These are phyloP conservation scores for Diplolepis rosae DNA, from an alignment of 2,888 invertebrate species.

Conservation along the genomic window DNA sequence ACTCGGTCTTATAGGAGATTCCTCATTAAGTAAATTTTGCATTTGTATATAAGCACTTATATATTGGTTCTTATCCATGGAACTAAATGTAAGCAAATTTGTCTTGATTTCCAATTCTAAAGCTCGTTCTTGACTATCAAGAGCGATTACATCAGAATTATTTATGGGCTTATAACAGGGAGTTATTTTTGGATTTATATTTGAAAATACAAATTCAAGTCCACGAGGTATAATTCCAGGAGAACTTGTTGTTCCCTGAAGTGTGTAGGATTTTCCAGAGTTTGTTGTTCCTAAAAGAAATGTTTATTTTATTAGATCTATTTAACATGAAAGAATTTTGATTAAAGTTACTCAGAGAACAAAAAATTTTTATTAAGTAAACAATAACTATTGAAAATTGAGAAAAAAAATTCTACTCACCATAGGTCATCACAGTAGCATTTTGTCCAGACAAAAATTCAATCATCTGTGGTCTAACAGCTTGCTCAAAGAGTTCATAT, in stretches of 20 bases:
- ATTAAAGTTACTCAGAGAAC: too few species aligned
- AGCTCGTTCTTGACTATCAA: conserved; percentile 55
- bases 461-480: conserved; percentile 63
- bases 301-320: background rate
- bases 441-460: conserved; percentile 77
- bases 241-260: conserved; percentile 81
- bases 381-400: too few species aligned
- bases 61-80: conserved; percentile 62
- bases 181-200: conserved; percentile 55
- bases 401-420: conserved; percentile 48
- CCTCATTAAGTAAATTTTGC: conserved; percentile 65
- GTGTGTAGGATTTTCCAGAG: conserved; percentile 91
- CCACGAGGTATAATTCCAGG: conserved; percentile 83
- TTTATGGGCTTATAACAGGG: conserved; percentile 65
- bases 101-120: conserved; percentile 63
- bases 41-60: conserved; percentile 64
- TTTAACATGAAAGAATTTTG: too few species aligned
- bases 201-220: conserved; percentile 77
- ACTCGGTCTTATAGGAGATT: conserved; percentile 57
- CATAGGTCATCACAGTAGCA: conserved; percentile 90
- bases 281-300: conserved; percentile 82
- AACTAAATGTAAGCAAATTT: conserved; percentile 62
- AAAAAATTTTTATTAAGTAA: background rate
- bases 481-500: conserved; percentile 72
- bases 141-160: conserved; percentile 57